Conservation (phyloP, 1,140 invertebrate species). For the Eurosta solidaginis region DNA sequence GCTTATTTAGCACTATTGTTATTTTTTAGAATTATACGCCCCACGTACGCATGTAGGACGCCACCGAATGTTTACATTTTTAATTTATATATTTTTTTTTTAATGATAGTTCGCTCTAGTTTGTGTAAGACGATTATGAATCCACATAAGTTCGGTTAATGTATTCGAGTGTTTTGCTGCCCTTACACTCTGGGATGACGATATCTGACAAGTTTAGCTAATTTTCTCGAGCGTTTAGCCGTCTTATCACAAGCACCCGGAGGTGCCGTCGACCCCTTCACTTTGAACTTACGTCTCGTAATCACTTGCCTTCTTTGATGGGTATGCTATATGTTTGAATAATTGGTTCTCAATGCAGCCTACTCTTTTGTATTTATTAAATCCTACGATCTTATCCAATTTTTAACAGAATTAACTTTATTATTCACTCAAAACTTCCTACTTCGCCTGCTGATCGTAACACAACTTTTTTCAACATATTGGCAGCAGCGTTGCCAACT, state of each 20-base stretch:
- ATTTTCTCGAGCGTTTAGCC: slow-evolving; percentile 12
- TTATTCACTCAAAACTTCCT: slow-evolving; percentile 18
- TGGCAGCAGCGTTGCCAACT: not conserved
- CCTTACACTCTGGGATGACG: not conserved
- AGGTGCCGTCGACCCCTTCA: not conserved
- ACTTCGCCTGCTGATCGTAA: slow-evolving; percentile 2
- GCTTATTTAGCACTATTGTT: not conserved
- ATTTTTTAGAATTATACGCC: not conserved
- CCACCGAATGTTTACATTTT: not conserved
- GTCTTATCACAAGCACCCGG: not conserved
- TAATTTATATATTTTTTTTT: not conserved
- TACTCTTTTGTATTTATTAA: not conserved
- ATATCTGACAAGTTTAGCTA: not conserved
- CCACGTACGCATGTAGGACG: slow-evolving; percentile 13
- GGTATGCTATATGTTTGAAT: not conserved
- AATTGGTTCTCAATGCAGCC: not conserved
- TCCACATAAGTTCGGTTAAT: no score
- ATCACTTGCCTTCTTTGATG: not conserved
- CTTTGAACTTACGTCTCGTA: not conserved
- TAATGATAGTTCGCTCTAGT: no score
- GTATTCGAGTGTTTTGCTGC: no score
- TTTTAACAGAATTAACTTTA: not conserved
- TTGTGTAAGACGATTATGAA: no score
- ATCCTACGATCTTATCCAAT: not conserved
- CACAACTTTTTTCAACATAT: not conserved